A percentile compares a stretch with the other conserved stretches of the same genome.
Evolutionary conservation across 2,888 invertebrate genomes (phyloP).

Genomic region (Dinocampus coccinellae): DNA sequence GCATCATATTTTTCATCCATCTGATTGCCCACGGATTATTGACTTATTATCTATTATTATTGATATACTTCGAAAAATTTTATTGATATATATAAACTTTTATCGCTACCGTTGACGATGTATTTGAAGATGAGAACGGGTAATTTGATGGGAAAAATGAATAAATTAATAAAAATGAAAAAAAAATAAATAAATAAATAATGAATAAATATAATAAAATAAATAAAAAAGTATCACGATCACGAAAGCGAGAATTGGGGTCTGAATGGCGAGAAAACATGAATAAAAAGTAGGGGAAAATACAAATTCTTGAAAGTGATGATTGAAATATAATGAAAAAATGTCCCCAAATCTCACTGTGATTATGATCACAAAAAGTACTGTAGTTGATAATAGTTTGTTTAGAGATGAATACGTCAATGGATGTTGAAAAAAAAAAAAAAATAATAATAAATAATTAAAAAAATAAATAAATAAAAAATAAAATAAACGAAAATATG

Average conservation of each 20-base stretch:
- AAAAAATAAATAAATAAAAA: slow-evolving; percentile 21
- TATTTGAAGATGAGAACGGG: slow-evolving; percentile 48
- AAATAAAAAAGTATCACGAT: too few species aligned
- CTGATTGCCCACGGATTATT: slow-evolving; percentile 56
- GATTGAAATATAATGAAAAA: slow-evolving; percentile 15
- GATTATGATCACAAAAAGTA: slow-evolving; percentile 38
- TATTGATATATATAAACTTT: slow-evolving; percentile 63
- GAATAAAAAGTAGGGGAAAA: slow-evolving; percentile 22
- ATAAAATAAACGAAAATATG: slow-evolving; percentile 33
- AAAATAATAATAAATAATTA: slow-evolving; percentile 26
- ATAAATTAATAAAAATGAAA: slow-evolving; percentile 32
- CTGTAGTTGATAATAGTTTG: slow-evolving; percentile 23
- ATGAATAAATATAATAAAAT: too few species aligned
- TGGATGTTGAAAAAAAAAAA: slow-evolving; percentile 35
- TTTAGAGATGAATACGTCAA: slow-evolving; percentile 24
- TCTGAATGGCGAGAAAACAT: too few species aligned
- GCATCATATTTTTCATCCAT: slow-evolving; percentile 59
- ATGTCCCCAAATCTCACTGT: slow-evolving; percentile 34
- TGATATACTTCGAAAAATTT: slow-evolving; percentile 64
- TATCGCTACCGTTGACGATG: slow-evolving; percentile 66
- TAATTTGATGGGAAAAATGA: slow-evolving; percentile 41
- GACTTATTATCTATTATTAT: slow-evolving; percentile 57
- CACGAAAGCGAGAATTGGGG: slow-evolving; percentile 20
- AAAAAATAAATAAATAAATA: slow-evolving; percentile 34
- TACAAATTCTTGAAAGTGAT: not conserved